These are phyloP conservation scores for Odocoileus hemionus DNA, from an alignment of 2,113 vertebrate species.

Conservation along the genomic window DNA sequence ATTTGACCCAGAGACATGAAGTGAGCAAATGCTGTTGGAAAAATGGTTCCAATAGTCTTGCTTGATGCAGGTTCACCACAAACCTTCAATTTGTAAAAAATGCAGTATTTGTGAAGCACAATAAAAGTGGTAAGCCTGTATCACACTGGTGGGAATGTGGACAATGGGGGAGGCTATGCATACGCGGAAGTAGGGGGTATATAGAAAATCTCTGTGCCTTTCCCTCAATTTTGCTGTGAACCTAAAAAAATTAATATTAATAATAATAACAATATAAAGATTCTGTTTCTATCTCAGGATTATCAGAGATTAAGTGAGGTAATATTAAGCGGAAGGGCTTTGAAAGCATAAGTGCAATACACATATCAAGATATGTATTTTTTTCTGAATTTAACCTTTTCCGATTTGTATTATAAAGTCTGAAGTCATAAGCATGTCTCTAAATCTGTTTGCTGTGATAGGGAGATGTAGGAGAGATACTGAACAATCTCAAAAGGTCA, in stretches of 20 bases:
- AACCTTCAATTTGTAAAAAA: neutral
- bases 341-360: neutral
- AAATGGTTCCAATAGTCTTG: neutral
- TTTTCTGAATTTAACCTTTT: conserved; percentile 46
- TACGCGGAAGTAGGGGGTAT: neutral
- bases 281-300: neutral
- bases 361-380: conserved; percentile 1
- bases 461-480: neutral
- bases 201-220: neutral
- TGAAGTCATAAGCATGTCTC: conserved; percentile 13
- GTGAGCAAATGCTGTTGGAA: neutral
- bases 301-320: neutral
- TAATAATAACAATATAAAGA: neutral
- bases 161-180: neutral
- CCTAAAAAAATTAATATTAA: neutral
- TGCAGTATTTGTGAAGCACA: neutral
- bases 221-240: conserved; percentile 6
- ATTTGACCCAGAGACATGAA: neutral
- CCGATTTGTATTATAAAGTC: conserved; percentile 7
- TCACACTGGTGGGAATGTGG: neutral
- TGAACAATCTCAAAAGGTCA: neutral
- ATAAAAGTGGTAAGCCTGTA: neutral
- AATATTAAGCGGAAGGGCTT: neutral
- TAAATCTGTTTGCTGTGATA: conserved; percentile 24
- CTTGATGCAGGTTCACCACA: neutral